phyloP scores from a whole-genome alignment of 2,113 vertebrate genomes.

The Hippocampus abdominalis region DNA sequence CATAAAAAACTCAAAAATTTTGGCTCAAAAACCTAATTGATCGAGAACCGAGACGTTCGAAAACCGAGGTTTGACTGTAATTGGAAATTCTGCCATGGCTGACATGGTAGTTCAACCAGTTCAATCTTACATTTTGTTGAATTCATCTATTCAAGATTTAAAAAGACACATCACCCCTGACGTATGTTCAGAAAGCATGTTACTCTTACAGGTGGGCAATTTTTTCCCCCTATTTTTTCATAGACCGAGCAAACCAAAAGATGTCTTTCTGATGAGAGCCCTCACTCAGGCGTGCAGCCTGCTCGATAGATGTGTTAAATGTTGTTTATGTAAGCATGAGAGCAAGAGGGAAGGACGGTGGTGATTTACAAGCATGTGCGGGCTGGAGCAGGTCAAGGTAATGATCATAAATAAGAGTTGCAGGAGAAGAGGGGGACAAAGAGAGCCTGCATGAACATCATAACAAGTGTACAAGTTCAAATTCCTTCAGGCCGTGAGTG shows the following conservation, averaged over 20 bases:
- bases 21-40: no score
- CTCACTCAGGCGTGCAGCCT: constrained; percentile 3
- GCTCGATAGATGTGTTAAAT: constrained; percentile 31
- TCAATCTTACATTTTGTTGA: no score
- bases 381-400: constrained; percentile 62
- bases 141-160: no score
- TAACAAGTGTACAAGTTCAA: constrained; percentile 44
- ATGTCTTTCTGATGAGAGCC: constrained; percentile 17
- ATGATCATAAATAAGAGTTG: constrained; percentile 66
- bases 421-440: constrained; percentile 23
- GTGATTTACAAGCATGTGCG: constrained; percentile 58
- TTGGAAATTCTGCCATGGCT: no score
- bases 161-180: not conserved
- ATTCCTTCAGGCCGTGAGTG: constrained; percentile 28
- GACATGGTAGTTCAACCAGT: no score
- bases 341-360: constrained; percentile 9
- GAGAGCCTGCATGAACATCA: constrained; percentile 32
- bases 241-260: constrained; percentile 9
- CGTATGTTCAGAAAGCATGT: not conserved
- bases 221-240: not conserved
- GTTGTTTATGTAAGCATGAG: constrained; percentile 50
- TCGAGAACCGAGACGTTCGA: no score
- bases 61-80: no score
- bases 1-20: no score
- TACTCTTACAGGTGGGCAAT: not conserved